Percentiles rank a stretch among this genome's conserved stretches.
Evolutionary conservation across 2,888 invertebrate species (phyloP).

Genomic region (Saturnia pavonia): DNA sequence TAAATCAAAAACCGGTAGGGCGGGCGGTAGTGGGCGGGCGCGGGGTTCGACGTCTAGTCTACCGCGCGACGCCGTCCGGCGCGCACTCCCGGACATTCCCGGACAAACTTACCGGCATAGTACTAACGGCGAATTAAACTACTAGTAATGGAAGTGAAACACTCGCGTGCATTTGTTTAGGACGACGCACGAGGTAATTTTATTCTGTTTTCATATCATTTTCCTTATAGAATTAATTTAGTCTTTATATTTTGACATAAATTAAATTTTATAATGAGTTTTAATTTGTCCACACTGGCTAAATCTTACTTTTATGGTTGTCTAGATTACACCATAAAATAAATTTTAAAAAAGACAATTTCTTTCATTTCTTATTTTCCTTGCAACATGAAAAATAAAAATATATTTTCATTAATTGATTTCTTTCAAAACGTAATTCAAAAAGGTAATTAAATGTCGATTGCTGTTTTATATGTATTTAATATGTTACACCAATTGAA

Average conservation of each 20-base stretch:
- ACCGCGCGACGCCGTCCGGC: conserved; percentile 67
- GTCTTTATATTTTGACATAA: neutral
- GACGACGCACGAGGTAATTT: neutral
- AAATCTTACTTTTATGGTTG: neutral
- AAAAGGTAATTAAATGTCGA: no score
- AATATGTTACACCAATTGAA: neutral
- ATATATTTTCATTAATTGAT: no score
- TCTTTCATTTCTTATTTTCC: no score
- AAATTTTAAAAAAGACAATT: no score
- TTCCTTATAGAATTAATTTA: neutral
- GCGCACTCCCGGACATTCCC: conserved; percentile 39
- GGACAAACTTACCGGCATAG: conserved; percentile 32
- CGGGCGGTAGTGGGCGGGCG: conserved; percentile 37
- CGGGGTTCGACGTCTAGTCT: conserved; percentile 57
- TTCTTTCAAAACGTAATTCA: no score
- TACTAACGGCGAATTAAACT: conserved; percentile 22
- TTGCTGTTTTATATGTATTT: neutral
- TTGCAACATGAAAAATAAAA: no score
- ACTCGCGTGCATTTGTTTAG: conserved; percentile 11
- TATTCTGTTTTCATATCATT: neutral
- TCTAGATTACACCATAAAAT: neutral
- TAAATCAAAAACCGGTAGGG: conserved; percentile 50
- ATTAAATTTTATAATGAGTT: neutral
- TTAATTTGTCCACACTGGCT: no score
- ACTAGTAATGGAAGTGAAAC: conserved; percentile 24